Evolutionary conservation across 2,888 invertebrate genomes (phyloP).

Genomic region (Vesta saturnalis): DNA sequence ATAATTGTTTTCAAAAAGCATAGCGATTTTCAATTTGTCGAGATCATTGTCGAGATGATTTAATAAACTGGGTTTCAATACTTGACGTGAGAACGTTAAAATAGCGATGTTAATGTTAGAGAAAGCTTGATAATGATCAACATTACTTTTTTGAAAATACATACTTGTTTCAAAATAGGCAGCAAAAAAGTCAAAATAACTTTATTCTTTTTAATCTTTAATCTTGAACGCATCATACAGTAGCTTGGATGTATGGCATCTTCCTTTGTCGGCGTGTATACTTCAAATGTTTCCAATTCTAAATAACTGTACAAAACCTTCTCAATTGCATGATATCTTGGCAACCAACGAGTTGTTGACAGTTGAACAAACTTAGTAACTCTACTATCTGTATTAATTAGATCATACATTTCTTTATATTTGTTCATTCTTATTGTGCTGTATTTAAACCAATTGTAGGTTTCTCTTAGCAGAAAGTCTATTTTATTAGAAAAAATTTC

Average conservation of each 20-base stretch:
- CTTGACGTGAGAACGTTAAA: not conserved
- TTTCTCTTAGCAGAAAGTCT: conserved; percentile 47
- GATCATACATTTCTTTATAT: conserved; percentile 40
- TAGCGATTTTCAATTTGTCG: not conserved
- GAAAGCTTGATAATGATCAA: not conserved
- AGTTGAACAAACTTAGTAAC: conserved; percentile 33
- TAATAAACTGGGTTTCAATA: not conserved
- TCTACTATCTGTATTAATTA: conserved; percentile 32
- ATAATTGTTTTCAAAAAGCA: not conserved
- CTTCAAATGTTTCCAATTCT: conserved; percentile 21
- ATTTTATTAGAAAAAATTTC: conserved; percentile 42
- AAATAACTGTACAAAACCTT: conserved; percentile 43
- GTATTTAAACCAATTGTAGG: conserved; percentile 47
- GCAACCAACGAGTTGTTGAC: conserved; percentile 45
- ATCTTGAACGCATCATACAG: not conserved
- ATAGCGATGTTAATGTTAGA: not conserved
- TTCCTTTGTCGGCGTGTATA: not conserved
- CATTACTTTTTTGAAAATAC: not conserved
- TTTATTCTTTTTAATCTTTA: not conserved
- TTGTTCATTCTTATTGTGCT: conserved; percentile 37
- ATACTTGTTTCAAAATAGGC: not conserved
- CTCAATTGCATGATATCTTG: conserved; percentile 42
- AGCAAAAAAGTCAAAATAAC: not conserved
- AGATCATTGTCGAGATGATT: not conserved
- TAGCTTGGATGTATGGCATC: not conserved